Evolutionary conservation across 2,113 vertebrate genomes (phyloP), one percentile per base, ranked within the genome.

Genomic region (Nannobrachium achirus): DNA sequence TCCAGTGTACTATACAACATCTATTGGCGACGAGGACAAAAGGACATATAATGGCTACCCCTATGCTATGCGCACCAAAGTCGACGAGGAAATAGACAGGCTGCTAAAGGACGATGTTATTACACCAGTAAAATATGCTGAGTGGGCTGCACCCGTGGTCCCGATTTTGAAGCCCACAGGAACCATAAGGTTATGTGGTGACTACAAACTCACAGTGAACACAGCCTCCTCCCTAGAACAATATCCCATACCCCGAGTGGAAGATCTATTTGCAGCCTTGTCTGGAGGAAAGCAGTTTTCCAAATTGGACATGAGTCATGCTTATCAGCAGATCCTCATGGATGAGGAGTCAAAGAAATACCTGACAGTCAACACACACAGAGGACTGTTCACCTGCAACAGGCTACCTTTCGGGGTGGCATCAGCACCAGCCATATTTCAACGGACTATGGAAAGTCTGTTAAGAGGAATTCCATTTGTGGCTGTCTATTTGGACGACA

Each of bases 241-340:
- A 1, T 67, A 67, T 33, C 65, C 65, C 3, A 14, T 67, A 7
- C 40, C 52, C 18, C 0, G 10, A 33, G 19, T 68, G 55, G 50
- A 66, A 8, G 48, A 56, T 38, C 8, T 53, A 33, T 52, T 41
- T 13, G 50, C 49, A 13, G 16, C 7, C 1, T 9, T 66, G 13
- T 1, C 50, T 18, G 63, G 63, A 10, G 49, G 63, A n/a, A n/a
- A 53, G 5, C 39, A 20, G 39, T 70, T 65, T 2, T 11, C 49
- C 2, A 70, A 65, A 19, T 4, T 75, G 10, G 66, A 75, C 45
- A 70, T 70, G 52, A 65, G 51, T 44, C 67, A 51, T 44, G 62
- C 56, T 7, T 71, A 63, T n/a, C 48, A 67, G 15, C 67, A 75
- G 11, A 44, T 80, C n/a, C 9, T 46, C 6, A 15, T 69, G 39